phyloP scores from a whole-genome alignment of 2,113 vertebrate genomes.

The human region DNA sequence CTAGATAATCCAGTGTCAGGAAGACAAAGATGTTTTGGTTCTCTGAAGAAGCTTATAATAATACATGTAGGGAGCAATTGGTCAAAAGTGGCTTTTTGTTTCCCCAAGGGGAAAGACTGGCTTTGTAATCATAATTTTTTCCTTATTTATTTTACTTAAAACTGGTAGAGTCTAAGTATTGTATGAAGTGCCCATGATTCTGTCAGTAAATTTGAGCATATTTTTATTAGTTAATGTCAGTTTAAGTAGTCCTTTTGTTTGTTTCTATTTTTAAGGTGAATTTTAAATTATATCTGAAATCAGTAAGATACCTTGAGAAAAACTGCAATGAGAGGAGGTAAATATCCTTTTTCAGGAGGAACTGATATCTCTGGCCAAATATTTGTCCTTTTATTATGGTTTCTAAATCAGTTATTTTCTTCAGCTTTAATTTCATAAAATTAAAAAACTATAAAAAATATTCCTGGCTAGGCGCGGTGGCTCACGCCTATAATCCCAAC shows the following conservation, averaged over 20 bases:
- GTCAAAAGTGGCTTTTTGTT: slow-evolving; percentile 84
- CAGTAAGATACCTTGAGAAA: slow-evolving; percentile 57
- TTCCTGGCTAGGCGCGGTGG: too few relatives aligned
- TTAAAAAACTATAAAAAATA: slow-evolving; percentile 5
- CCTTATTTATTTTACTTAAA: slow-evolving; percentile 88
- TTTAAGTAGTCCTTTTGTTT: slow-evolving; percentile 59
- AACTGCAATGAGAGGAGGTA: slow-evolving; percentile 36
- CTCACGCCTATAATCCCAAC: too few relatives aligned
- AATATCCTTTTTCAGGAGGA: slow-evolving; percentile 78
- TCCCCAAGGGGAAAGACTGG: slow-evolving; percentile 86
- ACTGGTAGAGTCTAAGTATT: slow-evolving; percentile 80
- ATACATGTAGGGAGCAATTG: slow-evolving; percentile 83
- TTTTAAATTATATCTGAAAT: slow-evolving; percentile 74
- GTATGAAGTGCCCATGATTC: slow-evolving; percentile 81
- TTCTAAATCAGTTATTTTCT: slow-evolving; percentile 64
- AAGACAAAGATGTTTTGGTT: slow-evolving; percentile 85
- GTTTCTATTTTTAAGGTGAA: slow-evolving; percentile 72
- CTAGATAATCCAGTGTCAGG: slow-evolving; percentile 77
- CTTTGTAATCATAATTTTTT: slow-evolving; percentile 83
- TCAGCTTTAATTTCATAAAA: slow-evolving; percentile 64
- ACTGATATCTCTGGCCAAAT: slow-evolving; percentile 78
- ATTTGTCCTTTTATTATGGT: slow-evolving; percentile 67
- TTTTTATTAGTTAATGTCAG: slow-evolving; percentile 78
- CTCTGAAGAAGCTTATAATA: slow-evolving; percentile 87
- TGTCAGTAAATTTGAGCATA: slow-evolving; percentile 73